phyloP scores from a whole-genome alignment of 2,797 vertebrate species.

The Melanotaenia maccullochi region DNA sequence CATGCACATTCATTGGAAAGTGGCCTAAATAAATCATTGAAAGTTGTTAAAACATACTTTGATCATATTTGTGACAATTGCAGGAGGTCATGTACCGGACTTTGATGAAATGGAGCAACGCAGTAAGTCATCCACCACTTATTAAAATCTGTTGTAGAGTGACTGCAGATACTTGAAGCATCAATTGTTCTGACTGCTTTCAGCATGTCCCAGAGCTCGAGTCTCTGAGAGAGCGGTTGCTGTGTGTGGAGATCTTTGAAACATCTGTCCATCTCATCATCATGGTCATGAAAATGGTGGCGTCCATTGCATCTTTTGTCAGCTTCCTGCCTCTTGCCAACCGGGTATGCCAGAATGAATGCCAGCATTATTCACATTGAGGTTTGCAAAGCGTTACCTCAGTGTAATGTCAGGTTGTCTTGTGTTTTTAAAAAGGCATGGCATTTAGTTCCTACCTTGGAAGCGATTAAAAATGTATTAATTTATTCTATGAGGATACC shows the following conservation, averaged over 20 bases:
- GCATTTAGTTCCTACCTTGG: too few species aligned
- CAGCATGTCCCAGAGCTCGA: slow-evolving; percentile 27
- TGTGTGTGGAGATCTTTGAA: slow-evolving; percentile 48
- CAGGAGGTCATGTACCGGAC: slow-evolving; percentile 60
- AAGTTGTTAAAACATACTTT: too few species aligned
- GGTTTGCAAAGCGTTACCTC: background rate
- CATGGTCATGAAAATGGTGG: slow-evolving; percentile 22
- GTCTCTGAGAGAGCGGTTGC: slow-evolving; percentile 50
- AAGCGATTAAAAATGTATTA: too few species aligned
- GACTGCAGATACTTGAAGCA: background rate
- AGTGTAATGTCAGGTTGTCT: too few species aligned
- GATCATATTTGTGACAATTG: background rate
- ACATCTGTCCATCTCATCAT: background rate
- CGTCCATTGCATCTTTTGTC: slow-evolving; percentile 1
- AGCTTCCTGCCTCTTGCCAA: slow-evolving; percentile 65
- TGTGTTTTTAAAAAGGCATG: too few species aligned
- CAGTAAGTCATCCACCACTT: slow-evolving; percentile 44
- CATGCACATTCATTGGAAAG: too few species aligned
- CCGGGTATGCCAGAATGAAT: slow-evolving; percentile 51
- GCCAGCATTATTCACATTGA: background rate
- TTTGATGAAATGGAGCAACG: slow-evolving; percentile 57
- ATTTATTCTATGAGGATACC: too few species aligned
- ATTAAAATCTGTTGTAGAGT: background rate
- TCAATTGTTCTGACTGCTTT: background rate
- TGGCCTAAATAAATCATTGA: too few species aligned